Evolutionary conservation across 2,797 vertebrate genomes (phyloP).

Genomic region (Gouania willdenowi): DNA sequence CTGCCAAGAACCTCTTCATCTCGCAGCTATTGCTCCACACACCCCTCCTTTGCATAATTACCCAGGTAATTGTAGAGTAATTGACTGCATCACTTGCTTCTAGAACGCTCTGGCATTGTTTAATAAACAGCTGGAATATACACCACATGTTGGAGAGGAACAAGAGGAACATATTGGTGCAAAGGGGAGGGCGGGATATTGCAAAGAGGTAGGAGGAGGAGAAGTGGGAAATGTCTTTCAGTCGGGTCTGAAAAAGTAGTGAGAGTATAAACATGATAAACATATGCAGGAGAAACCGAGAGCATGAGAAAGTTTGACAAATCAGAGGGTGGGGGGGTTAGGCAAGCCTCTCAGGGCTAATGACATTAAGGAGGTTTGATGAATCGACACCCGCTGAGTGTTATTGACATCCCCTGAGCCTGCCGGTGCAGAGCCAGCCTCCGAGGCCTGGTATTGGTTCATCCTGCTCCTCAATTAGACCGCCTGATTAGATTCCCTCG

Average conservation of each 20-base stretch:
- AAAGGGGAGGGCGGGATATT: conserved; percentile 2
- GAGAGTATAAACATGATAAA: conserved; percentile 18
- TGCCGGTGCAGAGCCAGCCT: conserved; percentile 49
- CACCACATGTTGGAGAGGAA: conserved; percentile 56
- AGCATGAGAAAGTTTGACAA: conserved; percentile 53
- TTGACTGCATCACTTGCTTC: conserved; percentile 76
- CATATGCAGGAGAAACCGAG: conserved; percentile 44
- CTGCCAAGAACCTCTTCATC: conserved; percentile 61
- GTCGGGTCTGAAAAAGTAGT: conserved; percentile 1
- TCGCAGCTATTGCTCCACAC: conserved; percentile 50
- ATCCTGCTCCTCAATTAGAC: conserved; percentile 72
- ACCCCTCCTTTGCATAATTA: conserved; percentile 70
- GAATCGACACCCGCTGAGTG: conserved; percentile 77
- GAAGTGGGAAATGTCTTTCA: conserved; percentile 8
- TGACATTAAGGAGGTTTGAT: conserved; percentile 79
- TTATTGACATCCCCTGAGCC: conserved; percentile 73
- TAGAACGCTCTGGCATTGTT: conserved; percentile 64
- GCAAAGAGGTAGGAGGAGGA: conserved; percentile 1
- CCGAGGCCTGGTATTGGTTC: conserved; percentile 61
- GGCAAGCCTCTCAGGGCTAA: conserved; percentile 78
- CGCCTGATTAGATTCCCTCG: conserved; percentile 76
- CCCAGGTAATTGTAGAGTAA: conserved; percentile 78
- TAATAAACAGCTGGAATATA: conserved; percentile 78
- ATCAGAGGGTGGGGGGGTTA: conserved; percentile 26
- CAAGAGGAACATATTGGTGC: conserved; percentile 49